phyloP scores from a whole-genome alignment of 2,797 vertebrate species.

The Lindbergichthys nudifrons region DNA sequence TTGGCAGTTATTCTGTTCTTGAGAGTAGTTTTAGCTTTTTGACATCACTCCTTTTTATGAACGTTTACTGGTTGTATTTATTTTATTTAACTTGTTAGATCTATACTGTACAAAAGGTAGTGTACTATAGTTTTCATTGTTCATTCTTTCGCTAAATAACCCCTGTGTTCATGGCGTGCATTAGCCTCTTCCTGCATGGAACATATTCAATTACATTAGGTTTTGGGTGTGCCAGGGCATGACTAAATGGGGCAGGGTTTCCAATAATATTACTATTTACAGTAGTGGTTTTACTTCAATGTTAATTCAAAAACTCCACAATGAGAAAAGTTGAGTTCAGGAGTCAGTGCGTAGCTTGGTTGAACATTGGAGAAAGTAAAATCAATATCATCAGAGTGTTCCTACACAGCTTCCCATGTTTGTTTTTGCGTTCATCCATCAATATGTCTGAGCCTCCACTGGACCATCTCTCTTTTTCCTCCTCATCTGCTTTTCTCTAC shows the following conservation, averaged over 20 bases:
- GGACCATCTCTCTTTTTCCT: background rate
- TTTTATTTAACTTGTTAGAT: too few relatives aligned
- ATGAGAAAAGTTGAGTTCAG: background rate
- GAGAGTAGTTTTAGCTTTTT: background rate
- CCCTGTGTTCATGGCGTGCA: background rate
- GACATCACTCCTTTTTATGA: background rate
- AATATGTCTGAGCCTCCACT: slow-evolving; percentile 18
- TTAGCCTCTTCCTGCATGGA: background rate
- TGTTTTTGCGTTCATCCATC: slow-evolving; percentile 30
- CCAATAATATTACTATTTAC: background rate
- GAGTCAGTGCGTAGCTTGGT: background rate
- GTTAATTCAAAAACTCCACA: background rate
- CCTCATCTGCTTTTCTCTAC: slow-evolving; percentile 28
- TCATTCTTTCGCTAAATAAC: background rate
- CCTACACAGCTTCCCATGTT: slow-evolving; percentile 14
- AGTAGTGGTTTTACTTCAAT: background rate
- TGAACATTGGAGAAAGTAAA: background rate
- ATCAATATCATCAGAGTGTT: background rate
- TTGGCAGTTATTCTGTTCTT: background rate
- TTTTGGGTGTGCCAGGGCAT: background rate
- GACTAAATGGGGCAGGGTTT: background rate
- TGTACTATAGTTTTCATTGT: too few relatives aligned
- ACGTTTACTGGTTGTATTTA: background rate
- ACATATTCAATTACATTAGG: background rate
- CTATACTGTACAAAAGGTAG: too few relatives aligned